Percentiles rank a stretch among this genome's conserved stretches.
These are phyloP conservation scores for Gambelia wislizenii DNA, from an alignment of 2,797 vertebrate species.

Conservation along the genomic window DNA sequence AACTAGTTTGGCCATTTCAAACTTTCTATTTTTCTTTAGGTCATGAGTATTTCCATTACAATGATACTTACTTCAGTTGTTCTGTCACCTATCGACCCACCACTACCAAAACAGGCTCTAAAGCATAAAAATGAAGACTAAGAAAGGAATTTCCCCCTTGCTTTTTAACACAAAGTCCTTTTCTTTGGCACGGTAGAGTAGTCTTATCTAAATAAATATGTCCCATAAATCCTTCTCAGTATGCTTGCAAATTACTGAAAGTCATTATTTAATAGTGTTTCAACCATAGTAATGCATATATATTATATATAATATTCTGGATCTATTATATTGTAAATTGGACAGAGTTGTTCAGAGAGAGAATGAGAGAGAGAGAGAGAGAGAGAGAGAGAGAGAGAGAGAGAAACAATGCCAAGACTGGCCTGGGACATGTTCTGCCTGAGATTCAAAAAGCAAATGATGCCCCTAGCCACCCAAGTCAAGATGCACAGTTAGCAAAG, in stretches of 20 bases:
- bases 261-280: not conserved
- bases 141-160: not conserved
- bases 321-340: not conserved
- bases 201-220: not conserved
- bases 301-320: not conserved
- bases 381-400: not conserved
- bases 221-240: too few species aligned
- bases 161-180: not conserved
- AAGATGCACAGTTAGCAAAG: not conserved
- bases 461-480: not conserved
- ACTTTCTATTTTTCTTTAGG: not conserved
- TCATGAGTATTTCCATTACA: not conserved
- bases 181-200: not conserved
- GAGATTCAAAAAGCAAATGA: not conserved
- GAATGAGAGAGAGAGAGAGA: not conserved
- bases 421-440: not conserved
- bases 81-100: not conserved
- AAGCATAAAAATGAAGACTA: not conserved
- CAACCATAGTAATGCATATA: not conserved
- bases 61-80: not conserved
- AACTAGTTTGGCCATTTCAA: not conserved
- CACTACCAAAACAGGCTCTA: not conserved
- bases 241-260: not conserved
- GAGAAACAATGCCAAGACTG: not conserved
- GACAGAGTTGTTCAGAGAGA: too few species aligned